Evolutionary conservation across 1,140 invertebrate genomes (phyloP), one percentile per base, ranked within the genome.

Genomic region (Palaemon carinicauda): DNA sequence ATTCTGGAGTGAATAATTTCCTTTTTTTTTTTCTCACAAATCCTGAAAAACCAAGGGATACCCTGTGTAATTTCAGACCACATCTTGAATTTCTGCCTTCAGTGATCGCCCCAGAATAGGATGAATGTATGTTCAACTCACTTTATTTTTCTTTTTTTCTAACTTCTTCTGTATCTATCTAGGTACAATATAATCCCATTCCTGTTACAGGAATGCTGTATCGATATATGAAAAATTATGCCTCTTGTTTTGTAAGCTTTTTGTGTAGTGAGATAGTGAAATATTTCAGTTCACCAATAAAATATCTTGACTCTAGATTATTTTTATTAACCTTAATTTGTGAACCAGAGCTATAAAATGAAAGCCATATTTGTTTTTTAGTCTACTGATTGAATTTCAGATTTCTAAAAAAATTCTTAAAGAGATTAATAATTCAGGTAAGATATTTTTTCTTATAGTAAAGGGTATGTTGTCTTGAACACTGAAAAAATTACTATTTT

Each of bases 221-320:
- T 75, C 85, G 56, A 82, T 87, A 51, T 75, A 77, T 77, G 75
- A 80, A 75, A 87, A 81, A 87, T 52, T 80, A 82, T 74, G 85
- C 85, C 65, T 87, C 78, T 87, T 87, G 85, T 87, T 87, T 87
- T 87, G 78, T 87, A 87, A 87, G 85, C 85, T 87, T 87, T 87
- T 87, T 82, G 69, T 87, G 85, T 87, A 87, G 85, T 87, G 85
- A 87, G 52, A 80, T 87, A 87, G 85, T 87, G 85, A 87, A 31
- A 87, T 87, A 86, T 77, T 87, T 87, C 85, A 87, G 85, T 87
- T 87, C 78, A 87, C 79, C 85, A 87, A 60, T 87, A 87, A 87
- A 87, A 87, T 82, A 81, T 87, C 85, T 81, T 87, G 79, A 87
- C 81, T 87, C 79, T 82, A 82, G 41, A 41, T 41, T 41, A 41